Percentiles rank a stretch among this genome's conserved stretches.
Conservation (phyloP, 2,888 invertebrate genomes). For the Metopia argyrocephala region DNA sequence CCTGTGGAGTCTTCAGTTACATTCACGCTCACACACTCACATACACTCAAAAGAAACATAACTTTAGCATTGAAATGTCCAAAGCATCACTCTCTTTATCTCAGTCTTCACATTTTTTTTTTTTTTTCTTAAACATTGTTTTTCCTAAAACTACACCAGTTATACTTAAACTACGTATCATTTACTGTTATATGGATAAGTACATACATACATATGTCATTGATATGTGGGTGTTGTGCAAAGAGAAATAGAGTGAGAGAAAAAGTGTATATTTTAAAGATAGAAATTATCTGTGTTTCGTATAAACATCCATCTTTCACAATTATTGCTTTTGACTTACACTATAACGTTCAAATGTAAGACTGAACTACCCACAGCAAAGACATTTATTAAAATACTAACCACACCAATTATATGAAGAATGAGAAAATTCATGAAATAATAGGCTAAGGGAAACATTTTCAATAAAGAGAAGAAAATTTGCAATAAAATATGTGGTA, state of each 20-base stretch:
- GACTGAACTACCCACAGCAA: not conserved
- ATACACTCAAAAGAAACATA: not conserved
- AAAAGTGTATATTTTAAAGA: not conserved
- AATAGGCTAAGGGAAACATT: not conserved
- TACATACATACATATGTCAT: not conserved
- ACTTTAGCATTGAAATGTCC: no score
- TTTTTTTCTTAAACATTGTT: not conserved
- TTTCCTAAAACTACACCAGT: not conserved
- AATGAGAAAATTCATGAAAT: not conserved
- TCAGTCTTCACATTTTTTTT: no score
- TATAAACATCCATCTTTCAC: not conserved
- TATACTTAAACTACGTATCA: not conserved
- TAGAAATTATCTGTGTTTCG: conserved; percentile 14
- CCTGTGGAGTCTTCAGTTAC: conserved; percentile 28
- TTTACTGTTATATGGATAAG: not conserved
- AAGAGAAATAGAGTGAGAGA: not conserved
- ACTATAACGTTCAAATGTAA: not conserved
- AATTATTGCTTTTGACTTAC: not conserved
- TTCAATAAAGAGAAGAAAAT: conserved; percentile 31
- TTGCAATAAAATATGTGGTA: not conserved
- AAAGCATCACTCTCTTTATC: not conserved
- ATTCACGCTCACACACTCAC: not conserved
- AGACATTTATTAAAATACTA: not conserved
- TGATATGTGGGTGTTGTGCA: not conserved
- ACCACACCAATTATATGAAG: not conserved